These are phyloP conservation scores for Bucorvus abyssinicus DNA, from an alignment of 2,797 vertebrate genomes.

Conservation along the genomic window DNA sequence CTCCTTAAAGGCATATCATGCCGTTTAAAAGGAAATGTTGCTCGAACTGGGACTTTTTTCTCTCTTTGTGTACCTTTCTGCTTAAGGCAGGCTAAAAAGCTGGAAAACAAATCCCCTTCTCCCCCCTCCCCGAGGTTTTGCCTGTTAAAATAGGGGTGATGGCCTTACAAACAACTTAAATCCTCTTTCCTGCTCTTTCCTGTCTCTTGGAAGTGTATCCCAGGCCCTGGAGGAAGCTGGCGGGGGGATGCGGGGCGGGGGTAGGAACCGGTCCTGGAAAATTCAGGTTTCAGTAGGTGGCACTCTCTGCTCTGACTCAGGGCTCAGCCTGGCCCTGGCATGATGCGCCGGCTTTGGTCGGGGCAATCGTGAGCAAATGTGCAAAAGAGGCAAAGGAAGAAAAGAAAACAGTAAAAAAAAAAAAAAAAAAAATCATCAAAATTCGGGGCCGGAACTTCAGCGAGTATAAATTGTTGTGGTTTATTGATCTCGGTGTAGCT, in stretches of 20 bases:
- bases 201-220: constrained; percentile 28
- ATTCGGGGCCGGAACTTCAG: background rate
- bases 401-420: background rate
- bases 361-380: background rate
- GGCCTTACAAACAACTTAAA: constrained; percentile 22
- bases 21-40: constrained; percentile 39
- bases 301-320: constrained; percentile 18
- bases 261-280: background rate
- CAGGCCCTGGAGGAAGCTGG: background rate
- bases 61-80: background rate
- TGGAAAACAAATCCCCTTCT: constrained; percentile 17
- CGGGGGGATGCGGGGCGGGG: fast-evolving
- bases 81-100: constrained; percentile 3
- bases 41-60: background rate
- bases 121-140: background rate
- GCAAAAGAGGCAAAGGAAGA: background rate
- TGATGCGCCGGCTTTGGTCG: background rate
- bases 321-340: background rate
- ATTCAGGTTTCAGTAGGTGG: constrained; percentile 31
- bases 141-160: background rate
- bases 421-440: background rate
- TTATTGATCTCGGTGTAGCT: constrained; percentile 7
- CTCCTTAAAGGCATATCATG: constrained; percentile 70
- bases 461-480: background rate
- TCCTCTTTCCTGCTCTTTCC: constrained; percentile 30